Evolutionary conservation across 2,113 vertebrate genomes (phyloP), one percentile per base, ranked within the genome.

Genomic region (Centropus bengalensis): DNA sequence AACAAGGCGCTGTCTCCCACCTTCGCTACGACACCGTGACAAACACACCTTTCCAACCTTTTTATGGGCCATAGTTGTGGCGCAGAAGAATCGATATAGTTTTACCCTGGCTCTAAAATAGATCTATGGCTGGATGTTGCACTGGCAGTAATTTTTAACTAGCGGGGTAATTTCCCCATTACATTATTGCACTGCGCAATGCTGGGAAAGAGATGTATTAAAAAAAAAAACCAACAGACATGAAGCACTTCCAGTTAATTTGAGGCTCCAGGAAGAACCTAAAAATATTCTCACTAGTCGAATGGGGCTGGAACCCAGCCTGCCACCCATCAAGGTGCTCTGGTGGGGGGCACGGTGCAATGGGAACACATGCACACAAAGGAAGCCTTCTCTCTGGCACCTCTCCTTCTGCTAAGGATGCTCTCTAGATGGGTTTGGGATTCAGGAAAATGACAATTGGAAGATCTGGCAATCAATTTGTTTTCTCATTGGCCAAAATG

Each of bases 111-210:
- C 92, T 96, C 95, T 97, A 96, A 97, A 97, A 97, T 89, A 95
- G 94, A 96, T 97, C 94, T 94, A 96, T 60, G 78, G 93, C 71
- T 93, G 91, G 84, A 63, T 91, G 94, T 84, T 4, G 70, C 30
- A 4, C 82, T 92, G 82, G 91, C 93, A 96, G 94, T 97, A 96
- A 95, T 91, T 96, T 96, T 96, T 97, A 96, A 97, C 94, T 96
- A 96, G 94, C 49, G 52, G 94, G 92, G 89, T 96, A 97, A 96
- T 97, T 97, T 95, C 95, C 94, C 93, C 93, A 96, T 96, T 97
- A 95, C 95, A 93, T 95, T 94, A 96, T 95, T 94, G 85, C 93
- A 92, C 67, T 90, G 90, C 9, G 52, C 87, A 89, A 79, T 95
- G 91, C 95, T 97, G 93, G 92, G 96, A 93, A 97, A 93, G 81